phyloP scores from a whole-genome alignment of 2,113 vertebrate genomes.

The Colossoma macropomum region DNA sequence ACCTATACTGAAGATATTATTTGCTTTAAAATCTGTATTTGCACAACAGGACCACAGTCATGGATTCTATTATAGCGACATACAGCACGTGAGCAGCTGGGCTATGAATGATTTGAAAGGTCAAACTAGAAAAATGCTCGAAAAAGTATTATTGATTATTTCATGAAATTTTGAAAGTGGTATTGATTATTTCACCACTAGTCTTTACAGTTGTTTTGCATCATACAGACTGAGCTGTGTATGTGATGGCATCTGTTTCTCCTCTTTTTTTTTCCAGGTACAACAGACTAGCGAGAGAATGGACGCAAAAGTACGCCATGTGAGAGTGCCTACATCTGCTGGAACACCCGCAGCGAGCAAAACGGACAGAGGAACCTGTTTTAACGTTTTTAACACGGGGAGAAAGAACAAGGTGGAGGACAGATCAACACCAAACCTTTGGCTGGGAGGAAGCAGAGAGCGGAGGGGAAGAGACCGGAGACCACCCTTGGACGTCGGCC shows the following conservation, averaged over 20 bases:
- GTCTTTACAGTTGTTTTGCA: no score
- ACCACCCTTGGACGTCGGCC: conserved; percentile 67
- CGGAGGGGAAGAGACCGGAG: conserved; percentile 63
- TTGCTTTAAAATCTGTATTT: no score
- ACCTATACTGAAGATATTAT: no score
- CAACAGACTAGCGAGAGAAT: conserved; percentile 85
- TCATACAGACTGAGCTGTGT: no score
- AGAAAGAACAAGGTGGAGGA: conserved; percentile 64
- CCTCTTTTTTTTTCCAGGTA: conserved; percentile 69
- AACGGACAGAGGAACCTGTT: conserved; percentile 68
- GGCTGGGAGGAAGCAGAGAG: conserved; percentile 64
- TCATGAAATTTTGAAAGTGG: no score
- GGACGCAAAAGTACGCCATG: conserved; percentile 86
- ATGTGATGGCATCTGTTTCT: neutral
- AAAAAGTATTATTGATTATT: no score
- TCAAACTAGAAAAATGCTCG: no score
- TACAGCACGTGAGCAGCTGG: no score
- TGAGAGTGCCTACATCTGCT: conserved; percentile 67
- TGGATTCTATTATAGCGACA: no score
- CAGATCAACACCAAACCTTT: conserved; percentile 62
- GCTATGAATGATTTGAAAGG: no score
- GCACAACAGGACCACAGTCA: no score
- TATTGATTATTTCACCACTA: no score
- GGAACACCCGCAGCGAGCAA: conserved; percentile 65
- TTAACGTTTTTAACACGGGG: conserved; percentile 72